These are phyloP conservation scores for Osmoderma eremita DNA, from an alignment of 2,888 invertebrate genomes.

Conservation along the genomic window DNA sequence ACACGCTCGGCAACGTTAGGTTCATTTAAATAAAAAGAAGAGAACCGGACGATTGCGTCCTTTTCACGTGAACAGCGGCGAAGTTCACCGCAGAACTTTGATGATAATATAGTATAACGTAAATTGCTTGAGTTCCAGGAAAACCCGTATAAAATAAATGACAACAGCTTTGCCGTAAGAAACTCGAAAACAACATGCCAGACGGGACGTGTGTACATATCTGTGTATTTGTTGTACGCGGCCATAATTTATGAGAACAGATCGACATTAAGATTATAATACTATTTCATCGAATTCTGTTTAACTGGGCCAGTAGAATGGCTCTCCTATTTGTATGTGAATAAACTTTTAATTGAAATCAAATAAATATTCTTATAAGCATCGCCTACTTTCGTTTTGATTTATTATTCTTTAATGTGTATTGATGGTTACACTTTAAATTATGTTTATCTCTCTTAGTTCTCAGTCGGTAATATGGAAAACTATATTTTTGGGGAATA, in stretches of 20 bases:
- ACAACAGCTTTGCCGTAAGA: constrained; percentile 3
- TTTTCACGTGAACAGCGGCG: constrained; percentile 11
- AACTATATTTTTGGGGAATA: too few species aligned
- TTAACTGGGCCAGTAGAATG: constrained; percentile 21
- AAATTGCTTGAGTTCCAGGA: constrained; percentile 26
- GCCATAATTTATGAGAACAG: constrained; percentile 8
- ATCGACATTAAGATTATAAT: constrained; percentile 14
- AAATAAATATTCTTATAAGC: too few species aligned
- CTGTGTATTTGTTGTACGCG: not conserved
- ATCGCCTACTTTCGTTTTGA: too few species aligned
- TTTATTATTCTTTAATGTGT: too few species aligned
- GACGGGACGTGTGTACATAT: not conserved
- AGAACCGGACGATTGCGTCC: constrained; percentile 19
- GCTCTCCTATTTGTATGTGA: not conserved
- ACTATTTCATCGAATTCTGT: not conserved
- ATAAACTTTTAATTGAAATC: too few species aligned
- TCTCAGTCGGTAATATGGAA: too few species aligned
- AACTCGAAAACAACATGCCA: constrained; percentile 8
- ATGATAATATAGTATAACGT: constrained; percentile 5
- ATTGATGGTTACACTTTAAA: too few species aligned
- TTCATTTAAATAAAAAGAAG: constrained; percentile 36
- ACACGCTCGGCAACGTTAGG: constrained; percentile 23
- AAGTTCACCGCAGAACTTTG: not conserved
- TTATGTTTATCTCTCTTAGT: too few species aligned
- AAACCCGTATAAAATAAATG: constrained; percentile 17